Evolutionary conservation across 2,113 vertebrate species (phyloP), one percentile per base, ranked within the genome.

Genomic region (Sinosuthora webbiana): DNA sequence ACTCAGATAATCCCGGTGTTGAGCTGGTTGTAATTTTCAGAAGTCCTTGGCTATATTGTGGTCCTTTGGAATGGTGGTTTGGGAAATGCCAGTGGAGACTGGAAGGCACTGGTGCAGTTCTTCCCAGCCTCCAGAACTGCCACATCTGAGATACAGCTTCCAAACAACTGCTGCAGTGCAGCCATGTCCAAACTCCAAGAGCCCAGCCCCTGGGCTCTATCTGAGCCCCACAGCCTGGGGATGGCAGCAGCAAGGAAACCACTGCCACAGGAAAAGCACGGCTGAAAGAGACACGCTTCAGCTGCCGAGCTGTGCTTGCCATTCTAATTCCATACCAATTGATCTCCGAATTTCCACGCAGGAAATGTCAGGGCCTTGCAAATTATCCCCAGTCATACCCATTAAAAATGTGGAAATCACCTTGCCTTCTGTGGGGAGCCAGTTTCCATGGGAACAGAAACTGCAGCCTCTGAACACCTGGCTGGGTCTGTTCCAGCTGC

Each of bases 361-460:
- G 35, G 41, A 64, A 50, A 53, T 13, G 50, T 50, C 53, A 44
- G 23, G 41, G 25, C 9, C 59, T 90, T 76, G 80, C n/a, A 63
- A 74, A 87, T 39, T 42, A 81, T 19, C 80, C 39, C 10, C 33
- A 41, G 22, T 41, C 5, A 8, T 11, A 52, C 12, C 68, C 31
- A 44, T 71, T 74, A 77, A 69, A 79, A 30, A 33, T 17, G 42
- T 31, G 83, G 13, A 20, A 57, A 74, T 65, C 92, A 24, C 73
- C 52, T 80, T 33, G 49, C n/a, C 49, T 80, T 81, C 76, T n/a
- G 33, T 13, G 47, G 52, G 42, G 42, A 95, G 50, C 55, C 63
- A 5, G 4, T 90, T 96, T 24, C 91, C 69, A 89, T 87, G 83
- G 94, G 81, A 90, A 93, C 89, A 44, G 55, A 25, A 63, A 25